Evolutionary conservation across 2,888 invertebrate species (phyloP), one percentile per base, ranked within the genome.

Genomic region (Alloplasta piceator): DNA sequence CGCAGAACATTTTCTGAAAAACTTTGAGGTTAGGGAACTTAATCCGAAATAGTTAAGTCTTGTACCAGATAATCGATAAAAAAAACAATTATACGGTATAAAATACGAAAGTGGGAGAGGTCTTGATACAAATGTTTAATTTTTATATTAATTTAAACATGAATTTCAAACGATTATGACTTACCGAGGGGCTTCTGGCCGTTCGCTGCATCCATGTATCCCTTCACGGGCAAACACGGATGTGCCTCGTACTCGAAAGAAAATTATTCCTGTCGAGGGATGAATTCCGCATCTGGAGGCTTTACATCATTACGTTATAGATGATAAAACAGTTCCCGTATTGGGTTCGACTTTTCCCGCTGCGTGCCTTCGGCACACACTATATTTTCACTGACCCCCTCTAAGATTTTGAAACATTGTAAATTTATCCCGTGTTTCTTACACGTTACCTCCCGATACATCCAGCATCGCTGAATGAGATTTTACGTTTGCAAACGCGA

Each of bases 141-240:
- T 26, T 26, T 26, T 26, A 2, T 26, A 2, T 26, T 26, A 26
- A 26, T 26, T 26, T 26, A 2, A 26, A 26, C 26, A 3, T 2
- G 26, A 26, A 26, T 26, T 26, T 26, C 26, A 3, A 26, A 26
- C 26, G 3, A 26, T 26, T 26, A 3, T 26, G 12, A 87, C 88
- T 90, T 78, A 92, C 92, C 85, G 77, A 87, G 88, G 88, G 90
- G 88, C 87, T 90, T 89, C 85, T 91, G 91, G 80, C 87, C 88
- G 82, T 89, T 90, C 77, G 89, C 86, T 83, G 90, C 86, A 87
- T 91, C 91, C 91, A 92, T 92, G 88, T 90, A 89, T 85, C 88
- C 89, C 86, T 88, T 86, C 60, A 80, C 83, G 86, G 89, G 87
- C 78, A 85, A 86, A 87, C 86, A 88, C 88, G 87, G 89, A 89